Conservation (phyloP, 1,140 invertebrate genomes). For the Druon quercuslanigerum region DNA sequence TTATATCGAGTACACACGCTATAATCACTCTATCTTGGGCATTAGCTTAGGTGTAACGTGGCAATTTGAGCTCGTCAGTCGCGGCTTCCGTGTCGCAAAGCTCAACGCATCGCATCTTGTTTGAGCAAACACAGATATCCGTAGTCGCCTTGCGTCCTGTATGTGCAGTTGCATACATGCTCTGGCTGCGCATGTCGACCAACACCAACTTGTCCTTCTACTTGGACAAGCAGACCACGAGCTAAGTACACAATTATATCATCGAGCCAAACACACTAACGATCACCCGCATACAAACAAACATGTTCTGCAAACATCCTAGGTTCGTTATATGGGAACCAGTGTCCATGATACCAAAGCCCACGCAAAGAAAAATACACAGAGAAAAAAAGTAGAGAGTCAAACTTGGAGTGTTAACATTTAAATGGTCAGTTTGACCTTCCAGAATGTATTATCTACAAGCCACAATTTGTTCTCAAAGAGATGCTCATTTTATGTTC, state of each 20-base stretch:
- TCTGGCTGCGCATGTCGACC: constrained; percentile 16
- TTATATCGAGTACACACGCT: not conserved
- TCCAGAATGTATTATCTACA: too few relatives aligned
- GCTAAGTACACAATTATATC: constrained; percentile 63
- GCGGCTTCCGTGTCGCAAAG: constrained; percentile 39
- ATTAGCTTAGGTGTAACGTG: constrained; percentile 23
- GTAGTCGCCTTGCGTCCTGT: constrained; percentile 1
- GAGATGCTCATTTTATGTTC: too few relatives aligned
- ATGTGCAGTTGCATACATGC: not conserved
- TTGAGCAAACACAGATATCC: constrained; percentile 57
- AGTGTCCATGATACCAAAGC: not conserved
- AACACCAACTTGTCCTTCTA: constrained; percentile 42
- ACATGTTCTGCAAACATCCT: constrained; percentile 38
- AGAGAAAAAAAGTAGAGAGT: too few relatives aligned
- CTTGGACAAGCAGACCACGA: constrained; percentile 40
- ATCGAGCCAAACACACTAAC: constrained; percentile 62
- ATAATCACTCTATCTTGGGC: not conserved
- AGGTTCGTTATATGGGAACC: constrained; percentile 44
- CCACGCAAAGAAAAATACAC: not conserved
- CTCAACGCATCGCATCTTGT: constrained; percentile 41
- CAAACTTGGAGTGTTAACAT: too few relatives aligned
- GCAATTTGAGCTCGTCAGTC: constrained; percentile 22
- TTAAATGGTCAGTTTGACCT: too few relatives aligned
- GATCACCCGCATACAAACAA: constrained; percentile 54
- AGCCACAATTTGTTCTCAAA: too few relatives aligned